Evolutionary conservation across 2,888 invertebrate species (phyloP).

Genomic region (Empis stercorea): DNA sequence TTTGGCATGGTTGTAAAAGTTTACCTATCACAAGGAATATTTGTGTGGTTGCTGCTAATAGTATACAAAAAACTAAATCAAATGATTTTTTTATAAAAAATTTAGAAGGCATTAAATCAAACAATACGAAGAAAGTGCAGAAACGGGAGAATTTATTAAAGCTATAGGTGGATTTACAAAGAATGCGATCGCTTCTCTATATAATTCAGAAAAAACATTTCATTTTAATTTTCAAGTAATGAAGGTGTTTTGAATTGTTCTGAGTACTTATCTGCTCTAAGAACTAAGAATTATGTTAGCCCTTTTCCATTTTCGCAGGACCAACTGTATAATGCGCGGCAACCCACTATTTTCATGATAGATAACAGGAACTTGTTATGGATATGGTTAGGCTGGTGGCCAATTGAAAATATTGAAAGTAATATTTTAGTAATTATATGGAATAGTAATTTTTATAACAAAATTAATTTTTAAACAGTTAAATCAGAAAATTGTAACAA

Average conservation of each 20-base stretch:
- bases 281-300: conserved; percentile 42
- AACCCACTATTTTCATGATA: conserved; percentile 78
- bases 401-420: conserved; percentile 46
- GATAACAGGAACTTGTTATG: conserved; percentile 64
- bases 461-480: not conserved
- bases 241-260: conserved; percentile 69
- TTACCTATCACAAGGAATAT: conserved; percentile 52
- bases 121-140: conserved; percentile 59
- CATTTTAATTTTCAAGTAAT: conserved; percentile 62
- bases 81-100: conserved; percentile 47
- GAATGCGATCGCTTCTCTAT: conserved; percentile 21
- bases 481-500: conserved; percentile 25
- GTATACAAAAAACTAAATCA: conserved; percentile 48
- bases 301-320: conserved; percentile 83
- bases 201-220: conserved; percentile 25
- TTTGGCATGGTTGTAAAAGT: conserved; percentile 78
- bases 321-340: conserved; percentile 73
- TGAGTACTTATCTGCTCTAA: conserved; percentile 61
- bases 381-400: conserved; percentile 97
- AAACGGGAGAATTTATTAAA: conserved; percentile 43
- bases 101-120: conserved; percentile 30
- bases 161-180: conserved; percentile 18
- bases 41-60: conserved; percentile 46
- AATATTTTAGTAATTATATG: conserved; percentile 10
- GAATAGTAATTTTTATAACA: too few species aligned